A percentile compares a stretch with the other conserved stretches of the same genome.
These are phyloP conservation scores for Trissonchulus sp. DNA, from an alignment of 2,888 invertebrate genomes.

Conservation along the genomic window DNA sequence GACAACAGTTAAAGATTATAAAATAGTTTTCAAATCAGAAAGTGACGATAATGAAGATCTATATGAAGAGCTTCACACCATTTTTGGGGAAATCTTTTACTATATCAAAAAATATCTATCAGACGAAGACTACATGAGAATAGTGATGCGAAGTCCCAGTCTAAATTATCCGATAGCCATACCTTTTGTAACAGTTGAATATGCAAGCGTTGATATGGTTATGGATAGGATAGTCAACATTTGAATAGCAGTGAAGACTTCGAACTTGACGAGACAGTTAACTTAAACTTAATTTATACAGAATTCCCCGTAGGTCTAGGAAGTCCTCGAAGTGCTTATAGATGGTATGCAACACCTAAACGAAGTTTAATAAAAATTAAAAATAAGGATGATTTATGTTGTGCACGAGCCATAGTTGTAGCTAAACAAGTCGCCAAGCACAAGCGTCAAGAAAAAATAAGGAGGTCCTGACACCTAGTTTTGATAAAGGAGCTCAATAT, in stretches of 20 bases:
- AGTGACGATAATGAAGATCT: background rate
- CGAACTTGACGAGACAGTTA: background rate
- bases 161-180: background rate
- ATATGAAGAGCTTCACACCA: background rate
- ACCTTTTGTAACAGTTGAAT: background rate
- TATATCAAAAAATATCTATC: background rate
- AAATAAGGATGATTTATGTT: too few relatives aligned
- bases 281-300: conserved; percentile 1
- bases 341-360: too few relatives aligned
- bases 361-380: too few relatives aligned
- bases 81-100: conserved; percentile 1
- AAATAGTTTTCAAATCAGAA: background rate
- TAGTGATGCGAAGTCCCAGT: background rate
- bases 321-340: too few relatives aligned
- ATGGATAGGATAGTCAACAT: background rate
- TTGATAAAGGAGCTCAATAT: too few relatives aligned
- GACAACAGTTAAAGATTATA: background rate
- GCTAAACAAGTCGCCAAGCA: too few relatives aligned
- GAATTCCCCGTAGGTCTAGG: background rate
- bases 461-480: too few relatives aligned
- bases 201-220: background rate
- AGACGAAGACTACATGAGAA: background rate
- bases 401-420: too few relatives aligned
- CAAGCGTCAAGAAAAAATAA: too few relatives aligned
- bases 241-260: background rate